Evolutionary conservation across 2,797 vertebrate genomes (phyloP).

Genomic region (Otolemur crassicaudatus): DNA sequence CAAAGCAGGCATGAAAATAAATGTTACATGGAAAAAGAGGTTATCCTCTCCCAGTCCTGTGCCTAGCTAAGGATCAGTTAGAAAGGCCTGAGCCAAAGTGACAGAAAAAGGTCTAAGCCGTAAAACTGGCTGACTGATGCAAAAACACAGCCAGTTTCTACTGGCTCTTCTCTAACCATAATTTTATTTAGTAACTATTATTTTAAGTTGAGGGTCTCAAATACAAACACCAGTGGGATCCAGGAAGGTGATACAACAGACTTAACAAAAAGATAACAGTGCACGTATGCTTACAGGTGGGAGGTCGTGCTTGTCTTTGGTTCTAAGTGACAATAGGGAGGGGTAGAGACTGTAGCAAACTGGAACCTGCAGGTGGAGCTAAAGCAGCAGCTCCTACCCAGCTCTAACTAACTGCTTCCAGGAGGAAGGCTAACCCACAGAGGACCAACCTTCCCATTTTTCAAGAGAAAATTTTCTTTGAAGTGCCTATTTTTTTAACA

Average conservation of each 20-base stretch:
- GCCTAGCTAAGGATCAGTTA: not conserved
- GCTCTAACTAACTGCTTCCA: accelerated
- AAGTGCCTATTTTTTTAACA: not conserved
- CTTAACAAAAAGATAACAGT: not conserved
- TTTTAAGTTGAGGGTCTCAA: not conserved
- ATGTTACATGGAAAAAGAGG: accelerated
- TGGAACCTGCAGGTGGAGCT: not conserved
- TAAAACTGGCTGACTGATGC: not conserved
- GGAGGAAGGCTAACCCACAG: not conserved
- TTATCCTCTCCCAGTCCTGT: not conserved
- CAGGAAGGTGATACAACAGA: not conserved
- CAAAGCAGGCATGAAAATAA: not conserved
- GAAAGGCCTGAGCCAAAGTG: not conserved
- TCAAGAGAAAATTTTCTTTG: not conserved
- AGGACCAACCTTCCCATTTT: too few species aligned
- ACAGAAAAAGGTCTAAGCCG: not conserved
- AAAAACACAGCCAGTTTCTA: not conserved
- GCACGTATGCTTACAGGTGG: not conserved
- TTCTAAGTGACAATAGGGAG: not conserved
- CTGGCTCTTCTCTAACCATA: not conserved
- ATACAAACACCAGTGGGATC: not conserved
- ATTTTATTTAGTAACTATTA: not conserved
- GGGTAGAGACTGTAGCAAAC: not conserved
- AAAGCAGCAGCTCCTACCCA: not conserved
- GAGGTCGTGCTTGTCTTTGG: accelerated